phyloP scores from a whole-genome alignment of 2,888 invertebrate species.

The Galerucella calmariensis region DNA sequence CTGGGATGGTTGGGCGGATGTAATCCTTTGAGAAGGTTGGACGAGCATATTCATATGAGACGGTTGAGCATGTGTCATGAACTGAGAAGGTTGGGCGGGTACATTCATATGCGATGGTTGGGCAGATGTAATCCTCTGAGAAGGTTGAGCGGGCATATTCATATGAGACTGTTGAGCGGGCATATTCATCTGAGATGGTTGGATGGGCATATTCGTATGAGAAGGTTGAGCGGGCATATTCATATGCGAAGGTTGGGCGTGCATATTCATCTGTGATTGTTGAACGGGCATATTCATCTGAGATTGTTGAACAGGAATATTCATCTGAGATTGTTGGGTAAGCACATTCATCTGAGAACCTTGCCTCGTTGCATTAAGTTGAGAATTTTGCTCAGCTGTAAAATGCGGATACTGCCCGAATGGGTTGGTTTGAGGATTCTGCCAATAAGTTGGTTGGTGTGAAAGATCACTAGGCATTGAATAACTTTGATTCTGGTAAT shows the following conservation, averaged over 20 bases:
- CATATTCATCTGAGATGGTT: background rate
- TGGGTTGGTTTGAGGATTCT: background rate
- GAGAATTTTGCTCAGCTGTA: background rate
- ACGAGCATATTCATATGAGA: background rate
- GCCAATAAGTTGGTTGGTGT: background rate
- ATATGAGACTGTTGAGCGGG: no score
- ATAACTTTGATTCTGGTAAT: slow-evolving; percentile 10
- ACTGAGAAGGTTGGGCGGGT: no score
- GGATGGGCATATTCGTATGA: background rate
- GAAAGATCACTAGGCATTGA: background rate
- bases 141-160: background rate
- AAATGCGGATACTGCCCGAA: background rate
- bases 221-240: no score
- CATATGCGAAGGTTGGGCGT: no score
- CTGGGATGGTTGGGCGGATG: background rate
- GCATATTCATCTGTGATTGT: no score
- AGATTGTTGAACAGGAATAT: background rate
- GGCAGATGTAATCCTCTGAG: background rate
- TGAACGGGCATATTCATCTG: no score
- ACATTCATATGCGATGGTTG: background rate
- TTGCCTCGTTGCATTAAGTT: background rate
- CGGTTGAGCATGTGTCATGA: no score
- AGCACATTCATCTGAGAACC: background rate
- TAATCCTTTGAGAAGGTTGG: background rate
- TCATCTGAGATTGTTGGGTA: background rate